phyloP scores from a whole-genome alignment of 2,113 vertebrate species.

The Microcebus tavaratra region DNA sequence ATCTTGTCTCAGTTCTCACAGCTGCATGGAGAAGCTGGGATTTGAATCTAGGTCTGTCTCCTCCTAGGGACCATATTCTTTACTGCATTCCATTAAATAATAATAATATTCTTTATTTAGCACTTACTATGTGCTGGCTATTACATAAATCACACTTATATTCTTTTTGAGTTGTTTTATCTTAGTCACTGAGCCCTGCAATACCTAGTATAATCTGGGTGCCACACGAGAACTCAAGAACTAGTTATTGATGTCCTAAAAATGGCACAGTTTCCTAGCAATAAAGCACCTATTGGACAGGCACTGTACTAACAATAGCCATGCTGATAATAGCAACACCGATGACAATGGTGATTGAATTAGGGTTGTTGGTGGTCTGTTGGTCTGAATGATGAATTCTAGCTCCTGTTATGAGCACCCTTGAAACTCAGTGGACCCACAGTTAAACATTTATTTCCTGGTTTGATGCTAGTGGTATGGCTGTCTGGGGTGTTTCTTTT shows the following conservation, averaged over 20 bases:
- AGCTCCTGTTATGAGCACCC: not conserved
- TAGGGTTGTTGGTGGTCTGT: not conserved
- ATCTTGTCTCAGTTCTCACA: not conserved
- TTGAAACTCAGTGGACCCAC: not conserved
- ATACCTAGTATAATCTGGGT: not conserved
- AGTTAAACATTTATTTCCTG: not conserved
- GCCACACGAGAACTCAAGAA: not conserved
- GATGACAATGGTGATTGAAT: not conserved
- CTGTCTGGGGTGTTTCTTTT: not conserved
- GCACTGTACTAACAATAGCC: not conserved
- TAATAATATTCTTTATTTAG: too few relatives aligned
- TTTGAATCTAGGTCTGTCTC: too few relatives aligned
- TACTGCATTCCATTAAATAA: too few relatives aligned
- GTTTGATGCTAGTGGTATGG: not conserved
- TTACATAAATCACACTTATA: too few relatives aligned
- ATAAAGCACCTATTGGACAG: not conserved
- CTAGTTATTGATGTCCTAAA: not conserved
- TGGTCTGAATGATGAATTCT: not conserved
- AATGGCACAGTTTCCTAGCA: not conserved
- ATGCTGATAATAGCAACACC: not conserved
- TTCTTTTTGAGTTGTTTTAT: not conserved
- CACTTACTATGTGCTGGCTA: rapidly evolving
- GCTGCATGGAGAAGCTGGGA: not conserved
- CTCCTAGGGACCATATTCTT: rapidly evolving
- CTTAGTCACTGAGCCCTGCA: not conserved